Evolutionary conservation across 2,888 invertebrate genomes (phyloP).

Genomic region (Cheilosia urbana): DNA sequence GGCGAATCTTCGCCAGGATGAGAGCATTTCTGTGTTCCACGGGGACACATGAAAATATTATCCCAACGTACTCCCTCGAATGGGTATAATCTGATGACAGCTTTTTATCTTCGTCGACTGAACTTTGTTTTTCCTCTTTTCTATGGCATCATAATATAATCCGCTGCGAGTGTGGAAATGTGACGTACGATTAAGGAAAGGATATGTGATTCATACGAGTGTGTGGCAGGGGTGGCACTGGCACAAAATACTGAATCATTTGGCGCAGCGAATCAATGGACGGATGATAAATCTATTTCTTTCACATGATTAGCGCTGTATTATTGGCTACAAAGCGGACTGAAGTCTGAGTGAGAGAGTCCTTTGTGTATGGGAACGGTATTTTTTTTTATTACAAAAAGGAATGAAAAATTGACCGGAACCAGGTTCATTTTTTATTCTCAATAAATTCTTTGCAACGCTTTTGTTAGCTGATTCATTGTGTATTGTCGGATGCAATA

Average conservation of each 20-base stretch:
- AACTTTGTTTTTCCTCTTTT: conserved; percentile 50
- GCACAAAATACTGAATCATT: conserved; percentile 49
- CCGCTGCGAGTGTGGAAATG: conserved; percentile 39
- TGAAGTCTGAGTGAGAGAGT: conserved; percentile 10
- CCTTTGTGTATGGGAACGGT: conserved; percentile 18
- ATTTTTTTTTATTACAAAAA: conserved; percentile 13
- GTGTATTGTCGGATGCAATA: conserved; percentile 74
- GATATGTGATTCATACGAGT: conserved; percentile 55
- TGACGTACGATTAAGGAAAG: conserved; percentile 41
- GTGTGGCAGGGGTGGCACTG: conserved; percentile 1
- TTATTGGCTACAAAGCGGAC: conserved; percentile 49
- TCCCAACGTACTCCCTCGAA: conserved; percentile 20
- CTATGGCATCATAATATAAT: conserved; percentile 31
- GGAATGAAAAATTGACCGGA: conserved; percentile 76
- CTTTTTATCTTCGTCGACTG: conserved; percentile 57
- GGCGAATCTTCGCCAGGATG: conserved; percentile 1
- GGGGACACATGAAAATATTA: conserved; percentile 44
- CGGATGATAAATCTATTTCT: conserved; percentile 69
- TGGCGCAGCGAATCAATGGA: conserved; percentile 64
- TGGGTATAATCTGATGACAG: conserved; percentile 29
- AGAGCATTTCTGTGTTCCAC: conserved; percentile 67
- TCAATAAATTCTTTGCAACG: conserved; percentile 39
- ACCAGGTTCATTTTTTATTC: conserved; percentile 72
- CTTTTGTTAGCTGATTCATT: conserved; percentile 64
- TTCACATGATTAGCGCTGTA: conserved; percentile 74